Evolutionary conservation across 2,113 vertebrate genomes (phyloP), one percentile per base, ranked within the genome.

Genomic region (Catharus minimus): DNA sequence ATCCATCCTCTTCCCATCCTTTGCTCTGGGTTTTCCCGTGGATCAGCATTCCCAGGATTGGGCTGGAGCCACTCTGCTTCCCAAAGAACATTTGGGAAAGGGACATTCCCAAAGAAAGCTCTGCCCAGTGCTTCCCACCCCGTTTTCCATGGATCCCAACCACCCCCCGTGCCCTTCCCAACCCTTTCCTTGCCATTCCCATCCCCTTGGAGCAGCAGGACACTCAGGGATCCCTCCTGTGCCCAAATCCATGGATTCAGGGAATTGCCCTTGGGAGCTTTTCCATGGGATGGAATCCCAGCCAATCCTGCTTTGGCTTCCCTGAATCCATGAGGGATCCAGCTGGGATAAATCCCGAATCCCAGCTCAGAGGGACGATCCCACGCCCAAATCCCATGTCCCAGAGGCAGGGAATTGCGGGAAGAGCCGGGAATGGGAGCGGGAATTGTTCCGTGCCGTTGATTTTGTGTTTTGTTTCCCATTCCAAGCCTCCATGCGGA

Each of bases 401-500:
- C 50, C 50, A 8, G 50, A 21, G 57, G 41, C 62, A 2, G 53
- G 81, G n/a, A 27, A 15, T 47, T 2, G 10, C 1, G 60, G 66
- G 84, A 26, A 36, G 38, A 58, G 74, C 96, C 96, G 90, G 98
- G 98, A 97, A 84, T 93, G 98, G 85, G 33, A 43, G 88, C 64
- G 55, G 88, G 87, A 65, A 56, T 55, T 27, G 4, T 82, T 83
- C 58, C 90, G 28, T 87, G 84, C 90, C 84, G 85, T 86, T 98
- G 90, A 98, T 28, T 56, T 72, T 97, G 77, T 96, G 78, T 94
- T 96, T 94, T 98, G 95, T 98, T 95, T 98, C 97, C 97, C 93
- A 97, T 98, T 98, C 97, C 98, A 99, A 99, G 99, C 99, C 97
- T 99, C 99, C 97, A 99, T 98, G 97, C 97, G 99, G 97, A 99